Percentiles rank a stretch among this genome's conserved stretches.
Evolutionary conservation across 2,888 invertebrate species (phyloP).

Genomic region (Pilophorus perplexus): DNA sequence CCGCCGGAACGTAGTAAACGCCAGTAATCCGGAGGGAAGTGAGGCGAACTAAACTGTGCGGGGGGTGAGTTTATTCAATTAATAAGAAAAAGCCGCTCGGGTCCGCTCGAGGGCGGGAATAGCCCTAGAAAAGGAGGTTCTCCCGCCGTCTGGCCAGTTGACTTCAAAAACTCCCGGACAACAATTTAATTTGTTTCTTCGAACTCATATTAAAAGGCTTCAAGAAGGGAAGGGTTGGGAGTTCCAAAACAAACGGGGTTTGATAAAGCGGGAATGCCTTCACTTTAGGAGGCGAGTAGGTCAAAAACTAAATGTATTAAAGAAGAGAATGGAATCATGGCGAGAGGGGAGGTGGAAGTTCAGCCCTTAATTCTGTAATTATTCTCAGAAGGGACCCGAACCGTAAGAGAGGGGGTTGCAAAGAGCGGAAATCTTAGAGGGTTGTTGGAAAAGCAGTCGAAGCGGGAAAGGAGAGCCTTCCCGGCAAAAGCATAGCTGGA

Average conservation of each 20-base stretch:
- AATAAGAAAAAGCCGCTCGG: slow-evolving; percentile 12
- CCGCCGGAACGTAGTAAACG: slow-evolving; percentile 10
- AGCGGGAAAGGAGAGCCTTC: neutral
- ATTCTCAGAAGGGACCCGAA: too few species aligned
- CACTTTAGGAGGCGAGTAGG: slow-evolving; percentile 31
- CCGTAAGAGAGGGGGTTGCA: neutral
- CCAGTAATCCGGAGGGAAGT: slow-evolving; percentile 4
- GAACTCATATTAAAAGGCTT: slow-evolving; percentile 37
- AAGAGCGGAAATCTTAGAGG: neutral
- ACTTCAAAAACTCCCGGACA: slow-evolving; percentile 41
- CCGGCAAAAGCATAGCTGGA: too few species aligned
- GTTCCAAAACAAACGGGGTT: slow-evolving; percentile 34
- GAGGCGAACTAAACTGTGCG: neutral
- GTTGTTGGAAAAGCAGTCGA: neutral
- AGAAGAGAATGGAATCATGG: slow-evolving; percentile 15
- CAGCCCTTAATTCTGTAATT: slow-evolving; percentile 37
- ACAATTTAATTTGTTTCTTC: slow-evolving; percentile 41
- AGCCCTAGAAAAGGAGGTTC: slow-evolving; percentile 8
- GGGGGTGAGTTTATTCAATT: slow-evolving; percentile 26
- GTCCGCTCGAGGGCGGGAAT: neutral
- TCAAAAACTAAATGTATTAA: slow-evolving; percentile 39
- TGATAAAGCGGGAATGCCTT: slow-evolving; percentile 37
- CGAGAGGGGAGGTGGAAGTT: slow-evolving; percentile 19
- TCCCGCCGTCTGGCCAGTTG: slow-evolving; percentile 18
- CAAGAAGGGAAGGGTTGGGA: slow-evolving; percentile 2